Base-by-base conservation (phyloP, 2,888 invertebrate species). In the Latrodectus hesperus region DNA sequence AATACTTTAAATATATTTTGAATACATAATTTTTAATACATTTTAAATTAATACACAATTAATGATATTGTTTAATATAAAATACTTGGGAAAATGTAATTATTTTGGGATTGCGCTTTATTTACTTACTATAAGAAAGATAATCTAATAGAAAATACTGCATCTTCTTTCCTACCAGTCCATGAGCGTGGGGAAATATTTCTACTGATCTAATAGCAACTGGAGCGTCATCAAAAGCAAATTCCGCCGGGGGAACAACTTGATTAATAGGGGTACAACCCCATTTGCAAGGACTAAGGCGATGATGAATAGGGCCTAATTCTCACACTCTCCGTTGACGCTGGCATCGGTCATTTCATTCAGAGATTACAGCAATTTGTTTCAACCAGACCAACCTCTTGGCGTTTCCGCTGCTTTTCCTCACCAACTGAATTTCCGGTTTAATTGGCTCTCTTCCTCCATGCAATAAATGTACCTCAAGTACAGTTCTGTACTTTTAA, bases 301-400 rank as follows among this genome's bases (percentile, higher is more conserved):
- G 52, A 73, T 73, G 81, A 81, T 65, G 64, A 81, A 81, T 81
- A 22, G 73, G 26, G 14, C 51, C 65, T 53, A 60, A 71, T 79
- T 79, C 71, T 49, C 60, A 60, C 71, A n/a, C 49, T 49, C 49
- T 71, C 49, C 60, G 52, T 26, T 55, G 51, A 55, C 22, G 60
- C 60, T 75, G 79, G 71, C 79, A 79, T 71, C 79, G 71, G 71
- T 79, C 79, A 79, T 79, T 71, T 71, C 73, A 52, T 49, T 67
- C 51, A 22, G 65, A 73, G 73, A 52, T 81, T 72, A 60, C 65
- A 53, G 64, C 71, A 71, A 79, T 79, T 79, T 72, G 51, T 81
- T 73, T 73, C 73, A 53, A 64, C 60, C 72, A 64, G n/a, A 12
- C 12, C 60, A 60, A 12, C 12, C 55, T 14, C 60, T 16, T n/a